Percentiles rank a stretch among this genome's conserved stretches.
Conservation (phyloP, 2,113 vertebrate species). For the Cynopterus brachyotis region DNA sequence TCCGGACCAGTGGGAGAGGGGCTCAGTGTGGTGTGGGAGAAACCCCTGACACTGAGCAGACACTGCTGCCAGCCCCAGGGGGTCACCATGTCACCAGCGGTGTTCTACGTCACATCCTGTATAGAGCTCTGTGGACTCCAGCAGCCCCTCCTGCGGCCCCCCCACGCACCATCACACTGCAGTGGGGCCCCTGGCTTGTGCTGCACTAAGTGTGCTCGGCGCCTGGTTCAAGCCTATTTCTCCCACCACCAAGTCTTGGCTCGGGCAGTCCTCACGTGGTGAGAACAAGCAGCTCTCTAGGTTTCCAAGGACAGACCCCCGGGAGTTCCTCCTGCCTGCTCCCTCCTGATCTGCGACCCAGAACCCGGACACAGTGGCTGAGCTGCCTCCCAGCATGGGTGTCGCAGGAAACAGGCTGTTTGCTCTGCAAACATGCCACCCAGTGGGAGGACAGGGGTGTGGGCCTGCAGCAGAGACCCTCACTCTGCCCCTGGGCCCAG, state of each 20-base stretch:
- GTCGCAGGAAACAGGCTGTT: background rate
- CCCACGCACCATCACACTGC: accelerated
- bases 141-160: background rate
- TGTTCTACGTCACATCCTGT: background rate
- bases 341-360: background rate
- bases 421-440: background rate
- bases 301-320: background rate
- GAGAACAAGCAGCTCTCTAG: background rate
- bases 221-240: too few species aligned
- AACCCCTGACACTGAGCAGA: background rate
- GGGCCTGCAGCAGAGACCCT: background rate
- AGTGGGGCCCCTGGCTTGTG: too few species aligned
- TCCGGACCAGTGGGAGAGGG: too few species aligned
- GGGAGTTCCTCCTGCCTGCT: background rate
- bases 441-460: background rate
- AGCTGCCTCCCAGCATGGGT: background rate
- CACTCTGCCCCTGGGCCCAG: background rate
- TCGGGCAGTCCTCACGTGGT: background rate
- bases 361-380: background rate
- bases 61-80: background rate
- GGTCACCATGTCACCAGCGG: background rate
- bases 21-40: background rate
- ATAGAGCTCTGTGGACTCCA: background rate
- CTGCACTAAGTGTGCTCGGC: too few species aligned
- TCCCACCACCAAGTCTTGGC: background rate